These are phyloP conservation scores for Dendrocopos noguchii DNA, from an alignment of 2,113 vertebrate genomes.

Conservation along the genomic window DNA sequence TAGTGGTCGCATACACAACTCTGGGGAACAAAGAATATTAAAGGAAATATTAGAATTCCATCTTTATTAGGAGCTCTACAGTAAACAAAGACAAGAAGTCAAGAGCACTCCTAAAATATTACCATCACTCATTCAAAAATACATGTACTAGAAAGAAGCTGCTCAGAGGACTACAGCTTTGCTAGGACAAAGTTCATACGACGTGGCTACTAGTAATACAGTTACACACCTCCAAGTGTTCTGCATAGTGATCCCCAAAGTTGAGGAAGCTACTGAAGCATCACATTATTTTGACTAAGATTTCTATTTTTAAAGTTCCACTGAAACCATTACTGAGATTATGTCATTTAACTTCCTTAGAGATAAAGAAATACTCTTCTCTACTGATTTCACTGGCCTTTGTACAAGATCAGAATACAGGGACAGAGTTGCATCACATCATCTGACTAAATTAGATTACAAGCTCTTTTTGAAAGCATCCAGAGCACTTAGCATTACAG, in stretches of 20 bases:
- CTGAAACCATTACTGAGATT: neutral
- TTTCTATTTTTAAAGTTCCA: neutral
- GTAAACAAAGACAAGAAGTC: neutral
- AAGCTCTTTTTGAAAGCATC: neutral
- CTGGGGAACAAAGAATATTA: neutral
- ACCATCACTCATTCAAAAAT: neutral
- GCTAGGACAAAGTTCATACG: neutral
- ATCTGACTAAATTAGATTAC: conserved; percentile 1
- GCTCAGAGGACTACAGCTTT: neutral
- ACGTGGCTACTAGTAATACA: neutral
- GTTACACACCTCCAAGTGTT: neutral
- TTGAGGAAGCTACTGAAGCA: neutral
- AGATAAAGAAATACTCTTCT: neutral
- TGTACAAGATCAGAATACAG: neutral
- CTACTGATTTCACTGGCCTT: neutral
- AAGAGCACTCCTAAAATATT: neutral
- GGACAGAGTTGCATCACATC: neutral
- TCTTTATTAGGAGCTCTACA: neutral
- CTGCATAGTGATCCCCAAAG: neutral
- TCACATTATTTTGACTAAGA: neutral
- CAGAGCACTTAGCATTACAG: neutral
- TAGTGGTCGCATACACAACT: neutral
- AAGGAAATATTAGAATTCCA: neutral
- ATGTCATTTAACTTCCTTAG: conserved; percentile 5
- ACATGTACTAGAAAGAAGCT: neutral